Evolutionary conservation across 2,113 vertebrate species (phyloP).

Genomic region (Mus musculus): DNA sequence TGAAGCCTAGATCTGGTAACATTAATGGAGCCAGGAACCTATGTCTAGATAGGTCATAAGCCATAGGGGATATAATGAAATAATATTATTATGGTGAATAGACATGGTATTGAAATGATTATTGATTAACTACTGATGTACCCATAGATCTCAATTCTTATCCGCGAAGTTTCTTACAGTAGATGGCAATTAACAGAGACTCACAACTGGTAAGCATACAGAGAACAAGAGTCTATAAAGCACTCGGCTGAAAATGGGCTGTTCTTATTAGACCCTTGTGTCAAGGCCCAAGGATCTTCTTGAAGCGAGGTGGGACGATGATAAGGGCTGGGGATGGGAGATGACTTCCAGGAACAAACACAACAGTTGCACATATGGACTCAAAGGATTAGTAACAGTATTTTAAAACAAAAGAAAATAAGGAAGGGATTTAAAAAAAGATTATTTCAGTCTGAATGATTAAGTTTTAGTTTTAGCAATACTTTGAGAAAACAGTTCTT

Average conservation of each 20-base stretch:
- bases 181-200: not conserved
- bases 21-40: not conserved
- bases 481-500: conserved; percentile 67
- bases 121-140: not conserved
- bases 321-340: not conserved
- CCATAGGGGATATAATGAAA: not conserved
- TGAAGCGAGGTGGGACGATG: not conserved
- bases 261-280: not conserved
- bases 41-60: not conserved
- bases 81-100: not conserved
- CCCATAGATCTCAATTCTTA: not conserved
- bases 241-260: no score
- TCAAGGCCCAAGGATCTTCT: not conserved
- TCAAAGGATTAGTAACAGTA: not conserved
- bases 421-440: not conserved
- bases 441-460: not conserved
- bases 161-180: not conserved
- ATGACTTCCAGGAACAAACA: not conserved
- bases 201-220: not conserved
- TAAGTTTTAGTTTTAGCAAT: not conserved
- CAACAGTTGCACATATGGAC: not conserved
- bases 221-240: not conserved
- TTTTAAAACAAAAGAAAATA: not conserved
- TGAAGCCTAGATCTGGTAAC: not conserved
- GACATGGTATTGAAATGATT: not conserved